phyloP scores from a whole-genome alignment of 2,113 vertebrate genomes.

The Brachionichthys hirsutus region DNA sequence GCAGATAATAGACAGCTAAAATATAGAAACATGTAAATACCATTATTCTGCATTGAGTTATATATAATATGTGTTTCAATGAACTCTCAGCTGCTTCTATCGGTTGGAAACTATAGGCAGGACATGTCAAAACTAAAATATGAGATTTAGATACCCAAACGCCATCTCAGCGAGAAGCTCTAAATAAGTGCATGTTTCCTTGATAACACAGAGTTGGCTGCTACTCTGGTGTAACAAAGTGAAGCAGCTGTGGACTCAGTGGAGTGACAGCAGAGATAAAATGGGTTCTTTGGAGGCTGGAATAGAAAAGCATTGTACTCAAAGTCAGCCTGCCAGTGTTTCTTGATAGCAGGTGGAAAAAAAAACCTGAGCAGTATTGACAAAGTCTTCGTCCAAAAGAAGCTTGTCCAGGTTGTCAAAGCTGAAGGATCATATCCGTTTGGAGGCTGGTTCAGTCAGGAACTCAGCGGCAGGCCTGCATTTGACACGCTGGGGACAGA shows the following conservation, averaged over 20 bases:
- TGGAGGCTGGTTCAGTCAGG: conserved; percentile 27
- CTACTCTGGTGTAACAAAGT: conserved; percentile 54
- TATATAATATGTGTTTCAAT: not conserved
- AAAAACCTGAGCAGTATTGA: conserved; percentile 56
- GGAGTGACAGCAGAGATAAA: conserved; percentile 69
- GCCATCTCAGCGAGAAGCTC: conserved; percentile 39
- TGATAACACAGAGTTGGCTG: conserved; percentile 57
- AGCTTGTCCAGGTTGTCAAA: conserved; percentile 51
- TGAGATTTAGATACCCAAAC: conserved; percentile 49
- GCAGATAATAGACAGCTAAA: not conserved
- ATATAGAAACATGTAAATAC: not conserved
- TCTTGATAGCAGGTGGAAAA: conserved; percentile 48
- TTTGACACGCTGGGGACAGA: conserved; percentile 26
- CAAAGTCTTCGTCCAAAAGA: conserved; percentile 40
- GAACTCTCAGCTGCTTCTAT: conserved; percentile 11
- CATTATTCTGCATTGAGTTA: not conserved
- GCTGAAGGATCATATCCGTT: conserved; percentile 50
- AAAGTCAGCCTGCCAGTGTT: conserved; percentile 59
- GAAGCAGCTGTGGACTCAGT: conserved; percentile 41
- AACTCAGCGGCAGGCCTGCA: conserved; percentile 24
- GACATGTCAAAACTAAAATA: conserved; percentile 33
- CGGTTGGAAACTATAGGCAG: conserved; percentile 11
- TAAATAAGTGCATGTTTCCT: conserved; percentile 58
- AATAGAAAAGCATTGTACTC: conserved; percentile 61
- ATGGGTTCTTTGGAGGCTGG: conserved; percentile 61